phyloP scores from a whole-genome alignment of 1,140 invertebrate genomes.

The Mizuhopecten yessoensis region DNA sequence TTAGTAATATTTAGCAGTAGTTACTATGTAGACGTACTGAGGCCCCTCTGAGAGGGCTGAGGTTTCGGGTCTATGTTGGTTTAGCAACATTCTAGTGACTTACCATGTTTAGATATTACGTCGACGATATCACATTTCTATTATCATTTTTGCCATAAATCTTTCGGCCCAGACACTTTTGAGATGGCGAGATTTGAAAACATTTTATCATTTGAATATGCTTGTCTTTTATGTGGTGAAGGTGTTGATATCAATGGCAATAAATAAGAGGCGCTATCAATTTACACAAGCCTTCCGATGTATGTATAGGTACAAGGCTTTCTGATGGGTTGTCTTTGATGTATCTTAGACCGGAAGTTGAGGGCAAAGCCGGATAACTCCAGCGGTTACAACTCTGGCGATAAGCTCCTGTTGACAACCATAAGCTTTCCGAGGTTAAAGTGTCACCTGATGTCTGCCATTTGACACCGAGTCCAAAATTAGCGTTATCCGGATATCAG shows the following conservation, averaged over 20 bases:
- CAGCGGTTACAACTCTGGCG: neutral
- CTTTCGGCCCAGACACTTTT: neutral
- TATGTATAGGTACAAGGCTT: neutral
- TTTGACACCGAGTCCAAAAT: neutral
- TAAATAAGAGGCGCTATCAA: neutral
- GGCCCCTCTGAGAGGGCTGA: too few species aligned
- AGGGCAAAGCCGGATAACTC: neutral
- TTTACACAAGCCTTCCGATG: neutral
- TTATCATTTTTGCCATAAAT: neutral
- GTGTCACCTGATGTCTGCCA: neutral
- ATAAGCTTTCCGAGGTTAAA: neutral
- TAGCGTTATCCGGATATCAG: neutral
- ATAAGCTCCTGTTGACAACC: neutral
- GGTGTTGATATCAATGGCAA: neutral
- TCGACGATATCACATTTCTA: neutral
- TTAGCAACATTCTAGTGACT: neutral
- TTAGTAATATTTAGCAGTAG: too few species aligned
- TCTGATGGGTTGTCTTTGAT: neutral
- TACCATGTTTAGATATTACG: neutral
- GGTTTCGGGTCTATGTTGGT: neutral
- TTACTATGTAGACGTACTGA: too few species aligned
- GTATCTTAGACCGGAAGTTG: neutral
- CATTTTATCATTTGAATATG: constrained; percentile 4
- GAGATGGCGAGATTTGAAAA: constrained; percentile 1
- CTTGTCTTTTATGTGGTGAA: constrained; percentile 18